phyloP scores from a whole-genome alignment of 2,113 vertebrate species.

The Cynopterus brachyotis region DNA sequence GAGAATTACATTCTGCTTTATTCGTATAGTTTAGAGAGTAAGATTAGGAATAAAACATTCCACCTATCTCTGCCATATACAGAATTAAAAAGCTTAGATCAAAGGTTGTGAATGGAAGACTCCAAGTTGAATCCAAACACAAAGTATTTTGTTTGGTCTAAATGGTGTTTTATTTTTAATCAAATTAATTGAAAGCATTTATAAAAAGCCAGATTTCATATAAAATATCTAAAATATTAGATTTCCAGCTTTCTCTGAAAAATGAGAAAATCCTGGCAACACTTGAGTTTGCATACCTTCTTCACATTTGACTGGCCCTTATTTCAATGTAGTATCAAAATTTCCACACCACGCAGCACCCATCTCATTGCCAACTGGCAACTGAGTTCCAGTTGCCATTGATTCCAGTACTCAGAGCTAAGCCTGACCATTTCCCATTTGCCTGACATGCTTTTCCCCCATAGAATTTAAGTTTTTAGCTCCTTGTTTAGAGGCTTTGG shows the following conservation, averaged over 20 bases:
- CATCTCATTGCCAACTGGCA: neutral
- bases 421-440: neutral
- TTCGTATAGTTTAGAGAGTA: neutral
- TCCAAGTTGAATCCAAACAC: neutral
- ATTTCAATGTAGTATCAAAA: neutral
- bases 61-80: neutral
- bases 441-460: neutral
- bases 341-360: neutral
- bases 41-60: neutral
- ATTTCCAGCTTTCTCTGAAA: slow-evolving; percentile 6
- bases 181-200: neutral
- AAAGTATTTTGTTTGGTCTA: neutral
- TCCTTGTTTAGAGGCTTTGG: neutral
- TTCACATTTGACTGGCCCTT: neutral
- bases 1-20: neutral
- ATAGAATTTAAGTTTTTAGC: neutral
- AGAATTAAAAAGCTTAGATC: neutral
- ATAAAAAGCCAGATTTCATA: slow-evolving; percentile 7
- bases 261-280: neutral
- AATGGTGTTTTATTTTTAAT: neutral
- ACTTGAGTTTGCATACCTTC: neutral
- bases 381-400: neutral
- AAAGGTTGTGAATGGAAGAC: neutral
- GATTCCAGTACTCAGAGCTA: neutral
- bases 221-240: slow-evolving; percentile 13